These are phyloP conservation scores for Leucophora obtusa DNA, from an alignment of 2,888 invertebrate species.

Conservation along the genomic window DNA sequence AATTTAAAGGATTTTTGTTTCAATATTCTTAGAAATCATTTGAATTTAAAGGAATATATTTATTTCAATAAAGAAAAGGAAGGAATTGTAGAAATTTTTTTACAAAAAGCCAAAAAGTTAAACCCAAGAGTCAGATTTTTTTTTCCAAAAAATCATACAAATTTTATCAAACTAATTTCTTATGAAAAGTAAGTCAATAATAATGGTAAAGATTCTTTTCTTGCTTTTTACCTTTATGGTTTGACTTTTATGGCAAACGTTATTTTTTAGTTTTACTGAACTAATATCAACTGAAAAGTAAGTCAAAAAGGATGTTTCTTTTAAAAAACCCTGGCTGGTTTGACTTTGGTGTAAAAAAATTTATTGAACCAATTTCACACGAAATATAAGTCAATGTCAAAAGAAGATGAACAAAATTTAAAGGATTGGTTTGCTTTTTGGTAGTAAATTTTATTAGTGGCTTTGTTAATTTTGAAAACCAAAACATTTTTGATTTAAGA, in stretches of 20 bases:
- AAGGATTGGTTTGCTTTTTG: conserved; percentile 34
- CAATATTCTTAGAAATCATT: not conserved
- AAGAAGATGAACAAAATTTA: not conserved
- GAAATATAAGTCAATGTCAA: conserved; percentile 40
- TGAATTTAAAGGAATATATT: not conserved
- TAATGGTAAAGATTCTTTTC: no score
- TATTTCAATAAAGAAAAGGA: not conserved
- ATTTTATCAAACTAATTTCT: conserved; percentile 22
- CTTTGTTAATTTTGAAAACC: no score
- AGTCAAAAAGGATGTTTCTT: not conserved
- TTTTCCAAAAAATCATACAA: not conserved
- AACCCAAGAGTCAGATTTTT: conserved; percentile 9
- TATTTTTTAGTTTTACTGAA: not conserved
- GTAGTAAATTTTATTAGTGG: no score
- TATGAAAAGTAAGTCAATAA: not conserved
- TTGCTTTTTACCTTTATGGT: not conserved
- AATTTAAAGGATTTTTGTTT: not conserved
- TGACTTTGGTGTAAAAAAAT: conserved; percentile 22
- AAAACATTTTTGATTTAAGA: no score
- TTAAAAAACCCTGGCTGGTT: conserved; percentile 10
- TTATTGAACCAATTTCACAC: conserved; percentile 14
- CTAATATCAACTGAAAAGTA: conserved; percentile 24
- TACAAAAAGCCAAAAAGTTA: not conserved
- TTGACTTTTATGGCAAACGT: not conserved
- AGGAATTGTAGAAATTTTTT: not conserved